Evolutionary conservation across 2,113 vertebrate genomes (phyloP).

Genomic region (Takifugu flavidus): DNA sequence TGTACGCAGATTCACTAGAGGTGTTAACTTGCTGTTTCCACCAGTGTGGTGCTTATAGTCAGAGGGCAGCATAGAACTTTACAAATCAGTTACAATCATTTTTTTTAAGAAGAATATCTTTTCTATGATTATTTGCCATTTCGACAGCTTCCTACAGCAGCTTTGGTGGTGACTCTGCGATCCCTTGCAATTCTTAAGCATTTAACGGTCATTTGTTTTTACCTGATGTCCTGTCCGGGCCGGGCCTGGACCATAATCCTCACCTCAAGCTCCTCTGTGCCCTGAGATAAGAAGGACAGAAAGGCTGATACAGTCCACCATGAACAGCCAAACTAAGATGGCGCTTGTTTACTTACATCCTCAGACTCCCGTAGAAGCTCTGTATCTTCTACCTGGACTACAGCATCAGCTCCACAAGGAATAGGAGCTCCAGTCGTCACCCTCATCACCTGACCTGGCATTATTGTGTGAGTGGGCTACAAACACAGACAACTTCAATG

Average conservation of each 20-base stretch:
- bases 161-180: background rate
- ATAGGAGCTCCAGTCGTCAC: constrained; percentile 99
- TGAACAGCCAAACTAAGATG: background rate
- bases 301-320: background rate
- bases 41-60: too few relatives aligned
- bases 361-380: constrained; percentile 97
- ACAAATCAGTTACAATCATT: too few relatives aligned
- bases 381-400: constrained; percentile 97
- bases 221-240: constrained; percentile 98
- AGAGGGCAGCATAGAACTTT: too few relatives aligned
- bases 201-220: background rate
- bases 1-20: too few relatives aligned
- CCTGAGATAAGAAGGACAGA: constrained; percentile 72
- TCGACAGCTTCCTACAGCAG: background rate
- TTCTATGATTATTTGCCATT: too few relatives aligned
- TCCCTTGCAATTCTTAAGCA: background rate
- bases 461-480: constrained; percentile 96
- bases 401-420: constrained; percentile 96
- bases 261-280: constrained; percentile 97
- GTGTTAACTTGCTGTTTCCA: too few relatives aligned
- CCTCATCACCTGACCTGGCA: constrained; percentile 98
- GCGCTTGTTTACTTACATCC: constrained; percentile 78
- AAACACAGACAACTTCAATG: background rate
- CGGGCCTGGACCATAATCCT: constrained; percentile 96
- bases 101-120: too few relatives aligned